Conservation (phyloP, 2,888 invertebrate species). For the Agrotis exclamationis region DNA sequence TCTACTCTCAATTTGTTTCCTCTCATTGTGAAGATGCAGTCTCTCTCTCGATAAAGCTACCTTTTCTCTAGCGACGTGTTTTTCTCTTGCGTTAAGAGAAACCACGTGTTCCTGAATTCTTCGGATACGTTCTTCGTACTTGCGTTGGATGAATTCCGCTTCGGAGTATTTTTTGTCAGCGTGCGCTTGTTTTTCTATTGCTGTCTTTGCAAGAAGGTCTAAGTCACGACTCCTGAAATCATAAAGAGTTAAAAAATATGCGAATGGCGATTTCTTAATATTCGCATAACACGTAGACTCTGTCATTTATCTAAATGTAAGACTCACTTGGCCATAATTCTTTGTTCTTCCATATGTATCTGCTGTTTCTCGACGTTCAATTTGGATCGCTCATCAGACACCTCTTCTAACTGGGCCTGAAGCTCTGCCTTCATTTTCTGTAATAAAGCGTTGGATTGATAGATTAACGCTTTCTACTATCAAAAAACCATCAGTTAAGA, state of each 20-base stretch:
- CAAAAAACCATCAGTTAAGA: not conserved
- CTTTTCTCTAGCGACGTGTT: constrained; percentile 92
- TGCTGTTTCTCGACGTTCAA: constrained; percentile 85
- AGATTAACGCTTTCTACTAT: too few species aligned
- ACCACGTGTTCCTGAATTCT: constrained; percentile 91
- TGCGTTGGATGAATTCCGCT: constrained; percentile 89
- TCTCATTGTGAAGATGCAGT: constrained; percentile 89
- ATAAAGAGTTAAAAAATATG: not conserved
- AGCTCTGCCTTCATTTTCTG: constrained; percentile 87
- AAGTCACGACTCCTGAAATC: constrained; percentile 84
- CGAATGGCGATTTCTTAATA: not conserved
- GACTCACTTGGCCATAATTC: constrained; percentile 83
- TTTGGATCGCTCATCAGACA: constrained; percentile 83
- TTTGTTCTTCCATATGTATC: constrained; percentile 85
- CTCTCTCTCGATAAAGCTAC: constrained; percentile 91
- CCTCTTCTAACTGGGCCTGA: constrained; percentile 85
- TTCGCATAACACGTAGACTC: not conserved
- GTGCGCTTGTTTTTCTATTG: constrained; percentile 91
- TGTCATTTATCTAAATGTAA: not conserved
- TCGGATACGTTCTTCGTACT: constrained; percentile 91
- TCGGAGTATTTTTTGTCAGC: constrained; percentile 90
- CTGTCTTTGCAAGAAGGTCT: constrained; percentile 89
- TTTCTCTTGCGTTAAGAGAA: constrained; percentile 90
- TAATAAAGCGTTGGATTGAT: constrained; percentile 33
- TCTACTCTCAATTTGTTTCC: constrained; percentile 85